Evolutionary conservation across 2,888 invertebrate species (phyloP).

Genomic region (Nemoura dubitans): DNA sequence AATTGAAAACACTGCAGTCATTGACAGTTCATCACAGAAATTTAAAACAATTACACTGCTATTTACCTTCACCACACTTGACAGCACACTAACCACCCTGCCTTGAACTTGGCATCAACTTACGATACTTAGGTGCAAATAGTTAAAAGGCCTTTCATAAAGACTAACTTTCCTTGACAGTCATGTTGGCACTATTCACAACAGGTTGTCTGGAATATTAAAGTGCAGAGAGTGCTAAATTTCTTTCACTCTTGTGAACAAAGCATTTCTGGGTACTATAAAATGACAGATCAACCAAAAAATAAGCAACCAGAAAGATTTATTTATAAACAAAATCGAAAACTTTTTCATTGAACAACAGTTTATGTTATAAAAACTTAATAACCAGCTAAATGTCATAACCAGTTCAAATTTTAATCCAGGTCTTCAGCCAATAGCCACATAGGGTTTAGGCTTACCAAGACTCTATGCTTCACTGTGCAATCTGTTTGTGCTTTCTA

Average conservation of each 20-base stretch:
- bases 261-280: neutral
- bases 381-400: neutral
- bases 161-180: neutral
- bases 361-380: neutral
- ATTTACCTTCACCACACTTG: too few species aligned
- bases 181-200: neutral
- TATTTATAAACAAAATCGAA: neutral
- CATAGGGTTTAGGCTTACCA: neutral
- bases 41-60: too few species aligned
- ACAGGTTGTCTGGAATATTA: neutral
- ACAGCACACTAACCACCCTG: too few species aligned
- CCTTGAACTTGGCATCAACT: too few species aligned
- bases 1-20: too few species aligned
- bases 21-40: too few species aligned
- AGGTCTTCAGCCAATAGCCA: constrained; percentile 8
- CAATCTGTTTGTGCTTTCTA: constrained; percentile 42
- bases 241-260: neutral
- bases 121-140: too few species aligned
- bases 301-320: neutral
- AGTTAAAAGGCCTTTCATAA: too few species aligned
- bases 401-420: neutral
- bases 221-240: neutral
- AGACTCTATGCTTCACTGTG: constrained; percentile 22
- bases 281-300: constrained; percentile 1
- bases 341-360: neutral